These are phyloP conservation scores for Rhodophaea formosa DNA, from an alignment of 2,888 invertebrate species.

Conservation along the genomic window DNA sequence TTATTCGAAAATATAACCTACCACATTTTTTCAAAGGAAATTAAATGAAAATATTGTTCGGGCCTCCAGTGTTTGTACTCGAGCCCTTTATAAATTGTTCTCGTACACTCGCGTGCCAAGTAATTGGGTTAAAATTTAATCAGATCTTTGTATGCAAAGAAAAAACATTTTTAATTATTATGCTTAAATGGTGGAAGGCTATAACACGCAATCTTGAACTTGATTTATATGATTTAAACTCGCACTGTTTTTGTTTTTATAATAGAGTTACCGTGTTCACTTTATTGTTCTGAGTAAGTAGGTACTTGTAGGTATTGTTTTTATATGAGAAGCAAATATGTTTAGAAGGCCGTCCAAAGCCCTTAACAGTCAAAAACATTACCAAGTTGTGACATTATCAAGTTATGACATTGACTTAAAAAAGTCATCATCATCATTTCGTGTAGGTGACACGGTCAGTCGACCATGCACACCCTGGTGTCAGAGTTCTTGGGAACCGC, in stretches of 20 bases:
- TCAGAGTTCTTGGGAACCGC: too few relatives aligned
- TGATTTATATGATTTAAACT: constrained; percentile 16
- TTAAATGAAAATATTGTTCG: constrained; percentile 4
- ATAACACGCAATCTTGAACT: constrained; percentile 15
- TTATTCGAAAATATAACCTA: background rate
- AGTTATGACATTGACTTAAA: too few relatives aligned
- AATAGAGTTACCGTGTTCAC: background rate
- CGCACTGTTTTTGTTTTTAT: constrained; percentile 14
- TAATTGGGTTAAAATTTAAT: constrained; percentile 20
- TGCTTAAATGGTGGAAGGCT: constrained; percentile 5
- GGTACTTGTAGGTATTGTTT: background rate
- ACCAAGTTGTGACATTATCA: too few relatives aligned
- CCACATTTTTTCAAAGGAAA: constrained; percentile 1
- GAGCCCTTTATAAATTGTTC: constrained; percentile 5
- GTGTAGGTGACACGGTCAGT: too few relatives aligned
- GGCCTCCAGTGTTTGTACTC: background rate
- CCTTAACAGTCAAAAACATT: too few relatives aligned
- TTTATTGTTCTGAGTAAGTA: background rate
- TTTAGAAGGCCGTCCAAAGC: too few relatives aligned
- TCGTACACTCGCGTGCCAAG: constrained; percentile 15
- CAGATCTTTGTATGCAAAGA: constrained; percentile 15
- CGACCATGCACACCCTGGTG: too few relatives aligned
- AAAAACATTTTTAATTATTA: constrained; percentile 17
- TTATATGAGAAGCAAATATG: too few relatives aligned
- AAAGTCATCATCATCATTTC: too few relatives aligned